Evolutionary conservation across 2,888 invertebrate genomes (phyloP).

Genomic region (Eremobia ochroleuca): DNA sequence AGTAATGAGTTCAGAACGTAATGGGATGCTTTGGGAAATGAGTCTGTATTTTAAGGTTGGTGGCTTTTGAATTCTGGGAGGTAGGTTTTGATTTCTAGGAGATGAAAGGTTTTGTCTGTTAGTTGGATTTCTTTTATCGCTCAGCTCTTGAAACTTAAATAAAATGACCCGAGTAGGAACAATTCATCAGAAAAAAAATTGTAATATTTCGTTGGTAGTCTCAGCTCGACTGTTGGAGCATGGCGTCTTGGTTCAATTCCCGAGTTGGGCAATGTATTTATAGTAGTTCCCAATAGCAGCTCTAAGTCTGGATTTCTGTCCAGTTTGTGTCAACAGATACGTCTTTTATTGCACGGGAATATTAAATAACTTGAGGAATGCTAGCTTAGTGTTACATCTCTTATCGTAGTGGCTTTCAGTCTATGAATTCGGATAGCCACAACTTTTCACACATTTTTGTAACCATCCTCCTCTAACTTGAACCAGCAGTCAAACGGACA

Average conservation of each 20-base stretch:
- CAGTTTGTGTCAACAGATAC: no score
- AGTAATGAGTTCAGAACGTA: slow-evolving; percentile 52
- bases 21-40: slow-evolving; percentile 46
- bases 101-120: not conserved
- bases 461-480: slow-evolving; percentile 54
- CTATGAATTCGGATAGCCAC: not conserved
- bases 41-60: slow-evolving; percentile 14
- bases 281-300: no score
- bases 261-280: no score
- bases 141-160: not conserved
- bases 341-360: no score
- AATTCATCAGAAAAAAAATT: no score
- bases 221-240: no score
- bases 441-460: not conserved
- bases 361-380: not conserved
- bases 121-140: not conserved
- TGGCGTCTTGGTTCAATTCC: no score
- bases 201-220: no score
- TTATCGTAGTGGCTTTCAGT: not conserved
- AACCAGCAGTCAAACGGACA: slow-evolving; percentile 64
- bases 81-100: slow-evolving; percentile 1
- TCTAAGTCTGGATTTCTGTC: no score
- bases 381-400: not conserved
- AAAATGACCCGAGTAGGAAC: no score
- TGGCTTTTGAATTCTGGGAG: slow-evolving; percentile 16